Evolutionary conservation across 2,797 vertebrate species (phyloP), one percentile per base, ranked within the genome.

Genomic region (Lophotriccus pileatus): DNA sequence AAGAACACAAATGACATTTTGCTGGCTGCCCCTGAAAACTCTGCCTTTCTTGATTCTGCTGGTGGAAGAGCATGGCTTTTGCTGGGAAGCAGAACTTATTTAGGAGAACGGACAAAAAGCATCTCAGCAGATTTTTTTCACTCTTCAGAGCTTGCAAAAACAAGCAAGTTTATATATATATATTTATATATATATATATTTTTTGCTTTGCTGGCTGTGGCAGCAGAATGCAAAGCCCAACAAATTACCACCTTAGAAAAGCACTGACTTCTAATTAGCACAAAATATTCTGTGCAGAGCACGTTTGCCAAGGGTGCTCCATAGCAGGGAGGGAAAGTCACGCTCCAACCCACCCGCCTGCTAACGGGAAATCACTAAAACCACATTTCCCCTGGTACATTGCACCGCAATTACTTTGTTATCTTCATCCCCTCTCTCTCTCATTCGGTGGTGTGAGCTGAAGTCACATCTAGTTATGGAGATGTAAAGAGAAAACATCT

Each of bases 191-290:
- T 23, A n/a, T 1, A 32, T 0, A 59, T 0, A 39, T 6, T 55
- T 64, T 81, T 72, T 67, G 76, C 70, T 84, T 86, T 84, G 79
- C 59, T 88, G 85, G 83, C 83, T 72, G 69, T 24, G 77, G 91
- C 58, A 74, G 76, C 52, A 79, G 87, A 92, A 84, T 18, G 30
- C 79, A 95, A 73, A 94, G 80, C 49, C 85, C 85, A 66, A 81
- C 77, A 88, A 97, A 94, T 80, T 93, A 76, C 81, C 73, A 64
- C 39, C 80, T 95, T 80, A 47, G 80, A 50, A 34, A 75, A 92
- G 72, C 82, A 72, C 22, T 14, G 4, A 2, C 92, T 94, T 95
- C 67, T 95, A 97, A 97, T 96, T 95, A 96, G 74, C 82, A 84
- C 50, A 46, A 90, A 95, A 81, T 77, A 67, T 46, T 62, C 43